These are phyloP conservation scores for Peromyscus nudipes DNA, from an alignment of 2,797 vertebrate species.

Conservation along the genomic window DNA sequence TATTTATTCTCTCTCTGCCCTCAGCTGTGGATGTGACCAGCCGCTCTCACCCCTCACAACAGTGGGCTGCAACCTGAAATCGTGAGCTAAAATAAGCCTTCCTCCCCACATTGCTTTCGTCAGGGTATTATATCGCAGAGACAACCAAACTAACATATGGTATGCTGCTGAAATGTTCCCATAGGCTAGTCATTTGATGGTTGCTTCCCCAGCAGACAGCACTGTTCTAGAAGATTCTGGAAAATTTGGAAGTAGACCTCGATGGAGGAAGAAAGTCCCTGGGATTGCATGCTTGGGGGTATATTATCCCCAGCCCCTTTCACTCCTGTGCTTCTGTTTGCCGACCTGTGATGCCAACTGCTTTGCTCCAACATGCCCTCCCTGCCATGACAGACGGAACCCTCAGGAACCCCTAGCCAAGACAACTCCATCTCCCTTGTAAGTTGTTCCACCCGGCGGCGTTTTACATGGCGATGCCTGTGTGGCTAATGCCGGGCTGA, in stretches of 20 bases:
- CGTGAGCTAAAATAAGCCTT: background rate
- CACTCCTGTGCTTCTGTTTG: background rate
- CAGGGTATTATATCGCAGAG: no score
- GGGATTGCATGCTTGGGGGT: background rate
- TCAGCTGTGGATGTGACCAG: background rate
- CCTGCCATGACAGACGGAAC: background rate
- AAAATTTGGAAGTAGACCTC: background rate
- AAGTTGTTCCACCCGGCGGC: background rate
- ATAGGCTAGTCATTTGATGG: background rate
- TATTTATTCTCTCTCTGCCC: background rate
- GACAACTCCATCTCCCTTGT: background rate
- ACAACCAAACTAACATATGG: fast-evolving
- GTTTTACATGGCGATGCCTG: background rate
- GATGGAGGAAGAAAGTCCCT: background rate
- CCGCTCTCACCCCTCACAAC: background rate
- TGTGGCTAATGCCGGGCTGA: background rate
- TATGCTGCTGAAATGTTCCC: background rate
- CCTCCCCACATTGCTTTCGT: background rate
- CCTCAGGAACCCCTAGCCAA: background rate
- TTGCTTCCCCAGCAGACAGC: background rate
- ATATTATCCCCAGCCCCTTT: background rate
- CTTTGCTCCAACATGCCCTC: background rate
- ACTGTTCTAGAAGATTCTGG: background rate
- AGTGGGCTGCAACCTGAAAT: background rate
- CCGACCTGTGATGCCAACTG: background rate